These are phyloP conservation scores for Halictus ligatus DNA, from an alignment of 2,888 invertebrate species.

Conservation along the genomic window DNA sequence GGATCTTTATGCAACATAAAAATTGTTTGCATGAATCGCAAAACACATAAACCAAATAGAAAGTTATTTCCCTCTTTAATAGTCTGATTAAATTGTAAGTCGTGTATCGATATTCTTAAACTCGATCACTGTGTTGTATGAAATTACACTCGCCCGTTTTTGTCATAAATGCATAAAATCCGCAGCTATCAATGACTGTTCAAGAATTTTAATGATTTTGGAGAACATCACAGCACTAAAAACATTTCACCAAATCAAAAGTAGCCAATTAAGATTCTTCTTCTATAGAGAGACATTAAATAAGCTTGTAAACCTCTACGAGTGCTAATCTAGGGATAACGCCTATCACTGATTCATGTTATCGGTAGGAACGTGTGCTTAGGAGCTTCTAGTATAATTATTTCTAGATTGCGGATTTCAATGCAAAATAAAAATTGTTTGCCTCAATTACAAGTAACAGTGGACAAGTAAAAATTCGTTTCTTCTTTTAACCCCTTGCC, in stretches of 20 bases:
- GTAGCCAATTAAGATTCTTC: constrained; percentile 35
- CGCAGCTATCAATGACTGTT: too few species aligned
- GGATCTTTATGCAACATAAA: too few species aligned
- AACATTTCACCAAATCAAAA: neutral
- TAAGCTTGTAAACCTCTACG: neutral
- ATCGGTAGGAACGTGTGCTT: neutral
- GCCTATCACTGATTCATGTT: neutral
- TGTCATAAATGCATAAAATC: too few species aligned
- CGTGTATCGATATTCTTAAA: too few species aligned
- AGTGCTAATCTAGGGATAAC: neutral
- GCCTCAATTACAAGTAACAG: neutral
- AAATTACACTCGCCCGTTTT: too few species aligned
- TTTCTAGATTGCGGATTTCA: neutral
- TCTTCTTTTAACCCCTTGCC: too few species aligned
- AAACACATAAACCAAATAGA: too few species aligned
- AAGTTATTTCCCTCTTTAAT: too few species aligned
- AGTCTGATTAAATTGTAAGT: too few species aligned
- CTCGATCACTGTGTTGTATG: too few species aligned
- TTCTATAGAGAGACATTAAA: constrained; percentile 21
- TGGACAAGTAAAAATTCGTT: too few species aligned
- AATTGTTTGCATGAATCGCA: too few species aligned
- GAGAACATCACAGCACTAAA: neutral
- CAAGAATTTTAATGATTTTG: neutral
- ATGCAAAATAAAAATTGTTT: neutral
- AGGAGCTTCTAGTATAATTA: neutral